These are phyloP conservation scores for Heliconius congener DNA, from an alignment of 1,140 invertebrate genomes.

Conservation along the genomic window DNA sequence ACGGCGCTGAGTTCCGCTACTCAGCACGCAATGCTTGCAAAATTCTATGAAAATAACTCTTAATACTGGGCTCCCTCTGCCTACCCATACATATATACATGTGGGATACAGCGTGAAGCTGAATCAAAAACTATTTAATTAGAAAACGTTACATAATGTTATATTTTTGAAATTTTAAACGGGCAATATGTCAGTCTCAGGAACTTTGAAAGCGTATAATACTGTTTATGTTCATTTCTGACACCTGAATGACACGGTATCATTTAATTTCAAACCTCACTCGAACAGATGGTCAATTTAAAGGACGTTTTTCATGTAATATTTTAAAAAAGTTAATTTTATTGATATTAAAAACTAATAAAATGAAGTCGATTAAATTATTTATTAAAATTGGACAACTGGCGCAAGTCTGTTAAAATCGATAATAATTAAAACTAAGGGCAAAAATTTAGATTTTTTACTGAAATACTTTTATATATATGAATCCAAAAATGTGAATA, in stretches of 20 bases:
- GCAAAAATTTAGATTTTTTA: no score
- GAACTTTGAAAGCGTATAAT: conserved; percentile 39
- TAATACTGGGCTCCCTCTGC: no score
- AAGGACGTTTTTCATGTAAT: background rate
- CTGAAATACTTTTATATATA: no score
- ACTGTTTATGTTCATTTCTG: conserved; percentile 34
- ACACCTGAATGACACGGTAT: conserved; percentile 29
- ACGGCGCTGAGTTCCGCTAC: no score
- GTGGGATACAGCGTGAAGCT: no score
- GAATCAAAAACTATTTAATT: background rate
- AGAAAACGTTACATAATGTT: background rate
- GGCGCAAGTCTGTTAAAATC: background rate
- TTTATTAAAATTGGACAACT: background rate
- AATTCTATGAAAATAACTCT: no score
- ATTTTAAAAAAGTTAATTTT: conserved; percentile 18
- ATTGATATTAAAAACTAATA: conserved; percentile 18
- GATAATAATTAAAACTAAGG: background rate
- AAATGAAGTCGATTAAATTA: conserved; percentile 13
- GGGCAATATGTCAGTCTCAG: background rate
- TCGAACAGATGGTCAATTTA: conserved; percentile 31
- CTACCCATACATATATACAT: no score
- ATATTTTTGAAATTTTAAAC: background rate
- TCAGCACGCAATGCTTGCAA: no score
- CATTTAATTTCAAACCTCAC: conserved; percentile 30
- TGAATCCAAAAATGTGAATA: no score